Conservation (phyloP, 2,113 vertebrate genomes). For the Chloroceryle aenea region DNA sequence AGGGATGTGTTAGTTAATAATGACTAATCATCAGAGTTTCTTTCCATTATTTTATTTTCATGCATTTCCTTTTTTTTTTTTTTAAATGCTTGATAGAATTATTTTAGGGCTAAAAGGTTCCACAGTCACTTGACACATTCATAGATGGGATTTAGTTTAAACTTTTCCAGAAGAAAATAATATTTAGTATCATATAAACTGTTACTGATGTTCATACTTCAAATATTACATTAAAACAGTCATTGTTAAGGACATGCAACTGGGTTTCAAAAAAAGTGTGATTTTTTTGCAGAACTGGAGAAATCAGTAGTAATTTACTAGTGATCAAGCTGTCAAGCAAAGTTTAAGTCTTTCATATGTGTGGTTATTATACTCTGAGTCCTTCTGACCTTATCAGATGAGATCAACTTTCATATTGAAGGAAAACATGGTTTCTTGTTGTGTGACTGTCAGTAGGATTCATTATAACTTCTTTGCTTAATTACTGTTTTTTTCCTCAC, state of each 20-base stretch:
- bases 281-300: background rate
- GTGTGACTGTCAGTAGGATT: background rate
- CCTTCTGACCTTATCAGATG: background rate
- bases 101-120: background rate
- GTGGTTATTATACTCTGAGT: background rate
- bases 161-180: background rate
- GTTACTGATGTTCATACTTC: background rate
- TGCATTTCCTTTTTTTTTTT: background rate
- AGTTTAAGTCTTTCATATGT: background rate
- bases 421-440: background rate
- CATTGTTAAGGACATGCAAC: background rate
- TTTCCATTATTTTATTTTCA: background rate
- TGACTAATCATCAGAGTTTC: background rate
- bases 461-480: background rate
- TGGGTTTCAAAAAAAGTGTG: background rate
- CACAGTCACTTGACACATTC: background rate
- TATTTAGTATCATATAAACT: background rate
- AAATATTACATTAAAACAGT: background rate
- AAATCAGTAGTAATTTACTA: background rate
- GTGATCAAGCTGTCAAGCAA: background rate
- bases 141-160: background rate
- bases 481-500: background rate
- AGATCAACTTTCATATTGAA: constrained; percentile 16
- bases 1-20: background rate
- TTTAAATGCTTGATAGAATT: background rate